Conservation (phyloP, 2,888 invertebrate genomes). For the Leucophenga maculata region DNA sequence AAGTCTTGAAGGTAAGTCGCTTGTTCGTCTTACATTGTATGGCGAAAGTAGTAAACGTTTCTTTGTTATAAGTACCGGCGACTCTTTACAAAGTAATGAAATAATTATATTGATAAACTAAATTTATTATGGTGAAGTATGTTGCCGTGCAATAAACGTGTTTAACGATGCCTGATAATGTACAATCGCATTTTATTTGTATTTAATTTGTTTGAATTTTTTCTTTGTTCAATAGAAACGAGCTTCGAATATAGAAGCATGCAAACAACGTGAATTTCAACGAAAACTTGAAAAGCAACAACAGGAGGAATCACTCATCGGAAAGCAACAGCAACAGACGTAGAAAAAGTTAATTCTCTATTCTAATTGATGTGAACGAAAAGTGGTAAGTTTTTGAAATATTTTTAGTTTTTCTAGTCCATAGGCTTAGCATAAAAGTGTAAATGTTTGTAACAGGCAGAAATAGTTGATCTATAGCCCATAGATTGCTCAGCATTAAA, state of each 20-base stretch:
- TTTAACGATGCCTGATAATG: constrained; percentile 10
- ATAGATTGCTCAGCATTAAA: too few relatives aligned
- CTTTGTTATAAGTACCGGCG: constrained; percentile 23
- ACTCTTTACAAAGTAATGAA: too few relatives aligned
- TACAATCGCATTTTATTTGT: constrained; percentile 30
- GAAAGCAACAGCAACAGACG: constrained; percentile 45
- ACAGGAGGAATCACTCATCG: constrained; percentile 70
- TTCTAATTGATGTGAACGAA: too few relatives aligned
- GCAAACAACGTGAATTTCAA: constrained; percentile 69
- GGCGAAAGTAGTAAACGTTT: constrained; percentile 14
- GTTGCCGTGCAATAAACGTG: constrained; percentile 1
- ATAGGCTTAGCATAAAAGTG: too few relatives aligned
- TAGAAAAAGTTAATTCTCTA: too few relatives aligned
- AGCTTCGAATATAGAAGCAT: constrained; percentile 66
- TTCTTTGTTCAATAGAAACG: constrained; percentile 62
- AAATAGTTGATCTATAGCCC: too few relatives aligned
- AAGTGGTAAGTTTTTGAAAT: too few relatives aligned
- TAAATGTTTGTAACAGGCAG: too few relatives aligned
- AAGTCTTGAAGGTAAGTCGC: constrained; percentile 65
- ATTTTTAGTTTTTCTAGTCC: too few relatives aligned
- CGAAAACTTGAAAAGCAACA: constrained; percentile 68
- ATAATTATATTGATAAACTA: constrained; percentile 28
- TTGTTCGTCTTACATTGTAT: too few relatives aligned
- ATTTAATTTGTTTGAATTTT: constrained; percentile 23
- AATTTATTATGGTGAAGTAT: constrained; percentile 40